Percentiles rank a stretch among this genome's conserved stretches.
These are phyloP conservation scores for Empidonax traillii DNA, from an alignment of 2,113 vertebrate species.

Conservation along the genomic window DNA sequence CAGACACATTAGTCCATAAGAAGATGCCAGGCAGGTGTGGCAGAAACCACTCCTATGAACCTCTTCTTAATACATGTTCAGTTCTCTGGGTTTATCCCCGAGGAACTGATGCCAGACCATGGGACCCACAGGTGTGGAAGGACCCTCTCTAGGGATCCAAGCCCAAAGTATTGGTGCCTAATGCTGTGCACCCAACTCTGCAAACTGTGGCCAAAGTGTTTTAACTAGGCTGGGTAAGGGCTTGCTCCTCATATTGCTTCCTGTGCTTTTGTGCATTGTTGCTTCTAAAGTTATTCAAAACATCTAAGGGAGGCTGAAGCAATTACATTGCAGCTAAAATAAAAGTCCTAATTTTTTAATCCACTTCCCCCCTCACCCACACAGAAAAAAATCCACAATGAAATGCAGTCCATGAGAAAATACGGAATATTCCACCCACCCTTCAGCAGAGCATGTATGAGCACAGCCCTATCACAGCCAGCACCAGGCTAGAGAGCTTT, in stretches of 20 bases:
- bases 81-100: neutral
- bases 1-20: neutral
- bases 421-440: slow-evolving; percentile 55
- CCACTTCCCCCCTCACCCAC: slow-evolving; percentile 59
- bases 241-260: slow-evolving; percentile 64
- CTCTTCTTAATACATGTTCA: fast-evolving
- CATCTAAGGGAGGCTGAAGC: slow-evolving; percentile 65
- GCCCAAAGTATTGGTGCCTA: neutral
- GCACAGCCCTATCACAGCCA: slow-evolving; percentile 40
- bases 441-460: slow-evolving; percentile 40
- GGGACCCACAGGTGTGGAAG: neutral
- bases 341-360: slow-evolving; percentile 67
- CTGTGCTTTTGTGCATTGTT: slow-evolving; percentile 71
- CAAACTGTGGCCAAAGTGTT: slow-evolving; percentile 33
- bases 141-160: neutral
- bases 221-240: slow-evolving; percentile 19
- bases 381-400: slow-evolving; percentile 61
- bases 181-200: neutral
- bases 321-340: slow-evolving; percentile 57
- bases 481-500: slow-evolving; percentile 17
- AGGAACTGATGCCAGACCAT: neutral
- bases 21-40: neutral
- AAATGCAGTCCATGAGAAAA: slow-evolving; percentile 68
- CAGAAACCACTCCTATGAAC: neutral
- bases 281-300: slow-evolving; percentile 54